Conservation (phyloP, 2,888 invertebrate genomes). For the Linnaemya tessellans region DNA sequence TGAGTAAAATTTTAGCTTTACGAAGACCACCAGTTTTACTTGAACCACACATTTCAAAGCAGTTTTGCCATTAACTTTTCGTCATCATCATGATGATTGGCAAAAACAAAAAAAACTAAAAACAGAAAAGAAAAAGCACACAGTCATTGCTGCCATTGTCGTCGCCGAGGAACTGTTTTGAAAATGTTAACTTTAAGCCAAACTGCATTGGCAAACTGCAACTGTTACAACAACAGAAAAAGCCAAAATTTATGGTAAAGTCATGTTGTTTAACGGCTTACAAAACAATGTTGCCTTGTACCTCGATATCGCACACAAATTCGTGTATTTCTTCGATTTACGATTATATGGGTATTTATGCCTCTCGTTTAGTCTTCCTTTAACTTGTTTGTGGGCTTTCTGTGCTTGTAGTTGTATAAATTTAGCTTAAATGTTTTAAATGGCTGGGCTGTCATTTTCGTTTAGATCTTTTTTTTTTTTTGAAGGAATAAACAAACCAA, state of each 20-base stretch:
- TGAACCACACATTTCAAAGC: neutral
- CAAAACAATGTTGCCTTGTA: constrained; percentile 69
- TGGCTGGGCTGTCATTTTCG: constrained; percentile 66
- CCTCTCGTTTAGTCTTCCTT: constrained; percentile 43
- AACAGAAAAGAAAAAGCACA: no score
- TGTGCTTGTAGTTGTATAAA: constrained; percentile 30
- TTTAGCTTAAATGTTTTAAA: constrained; percentile 59
- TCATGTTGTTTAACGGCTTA: constrained; percentile 71
- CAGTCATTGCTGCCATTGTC: neutral
- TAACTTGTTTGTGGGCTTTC: constrained; percentile 12
- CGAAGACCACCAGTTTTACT: no score
- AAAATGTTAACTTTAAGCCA: constrained; percentile 40
- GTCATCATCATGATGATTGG: neutral
- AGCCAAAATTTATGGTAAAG: constrained; percentile 69
- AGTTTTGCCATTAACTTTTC: neutral
- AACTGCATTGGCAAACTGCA: constrained; percentile 25
- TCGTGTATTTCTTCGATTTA: constrained; percentile 66
- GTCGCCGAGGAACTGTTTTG: constrained; percentile 39
- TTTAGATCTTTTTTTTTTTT: constrained; percentile 42
- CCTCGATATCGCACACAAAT: constrained; percentile 52
- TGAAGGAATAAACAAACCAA: constrained; percentile 16
- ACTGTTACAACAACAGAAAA: constrained; percentile 27
- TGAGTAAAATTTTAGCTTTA: no score
- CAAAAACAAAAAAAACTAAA: neutral
- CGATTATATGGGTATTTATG: constrained; percentile 63